Percentiles rank a stretch among this genome's conserved stretches.
phyloP scores from a whole-genome alignment of 2,888 invertebrate species.

The Anorthoa munda region DNA sequence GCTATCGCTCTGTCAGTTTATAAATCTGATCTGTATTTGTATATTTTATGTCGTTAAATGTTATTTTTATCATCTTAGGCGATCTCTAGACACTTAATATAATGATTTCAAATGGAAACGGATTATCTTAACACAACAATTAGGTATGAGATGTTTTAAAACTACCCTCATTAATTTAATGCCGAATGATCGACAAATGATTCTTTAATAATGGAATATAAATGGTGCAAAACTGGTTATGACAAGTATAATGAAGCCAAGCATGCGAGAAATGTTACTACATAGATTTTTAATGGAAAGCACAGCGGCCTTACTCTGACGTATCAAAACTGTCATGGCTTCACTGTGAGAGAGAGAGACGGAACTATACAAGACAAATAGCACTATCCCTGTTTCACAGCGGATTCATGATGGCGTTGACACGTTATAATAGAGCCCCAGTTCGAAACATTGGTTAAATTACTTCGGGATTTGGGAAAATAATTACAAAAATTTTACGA shows the following conservation, averaged over 20 bases:
- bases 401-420: too few relatives aligned
- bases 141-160: neutral
- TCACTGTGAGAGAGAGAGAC: too few relatives aligned
- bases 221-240: conserved; percentile 44
- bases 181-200: conserved; percentile 9
- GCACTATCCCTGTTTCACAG: too few relatives aligned
- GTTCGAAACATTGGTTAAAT: conserved; percentile 13
- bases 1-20: neutral
- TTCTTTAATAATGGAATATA: neutral
- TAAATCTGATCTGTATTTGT: neutral
- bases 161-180: conserved; percentile 10
- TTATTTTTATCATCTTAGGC: neutral
- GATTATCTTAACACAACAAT: neutral
- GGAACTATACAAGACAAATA: too few relatives aligned
- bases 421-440: neutral
- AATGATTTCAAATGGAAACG: neutral
- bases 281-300: conserved; percentile 20
- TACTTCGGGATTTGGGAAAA: neutral
- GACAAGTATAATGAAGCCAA: conserved; percentile 42
- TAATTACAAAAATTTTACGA: neutral
- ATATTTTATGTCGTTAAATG: too few relatives aligned
- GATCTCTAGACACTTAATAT: neutral
- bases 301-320: neutral
- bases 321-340: too few relatives aligned
- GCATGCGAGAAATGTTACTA: conserved; percentile 41